Conservation (phyloP, 1,140 invertebrate species). For the Manduca sexta region DNA sequence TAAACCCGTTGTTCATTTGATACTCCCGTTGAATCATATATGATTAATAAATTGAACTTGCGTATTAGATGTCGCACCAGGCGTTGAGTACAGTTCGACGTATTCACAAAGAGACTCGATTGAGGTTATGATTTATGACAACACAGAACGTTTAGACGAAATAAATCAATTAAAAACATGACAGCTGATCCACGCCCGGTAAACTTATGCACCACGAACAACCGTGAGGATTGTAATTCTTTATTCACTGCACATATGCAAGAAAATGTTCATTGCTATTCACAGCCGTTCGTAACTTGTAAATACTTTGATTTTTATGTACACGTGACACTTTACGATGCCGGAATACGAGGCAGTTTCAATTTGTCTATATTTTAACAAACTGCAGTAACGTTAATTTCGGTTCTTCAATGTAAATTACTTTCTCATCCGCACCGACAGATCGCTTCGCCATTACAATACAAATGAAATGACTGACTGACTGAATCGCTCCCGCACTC, state of each 20-base stretch:
- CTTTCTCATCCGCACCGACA: conserved; percentile 20
- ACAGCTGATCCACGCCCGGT: conserved; percentile 17
- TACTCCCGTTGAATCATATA: conserved; percentile 74
- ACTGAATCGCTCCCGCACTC: conserved; percentile 13
- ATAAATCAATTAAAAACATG: conserved; percentile 36
- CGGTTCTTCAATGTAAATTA: neutral
- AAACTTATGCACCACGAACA: conserved; percentile 21
- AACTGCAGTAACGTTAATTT: neutral
- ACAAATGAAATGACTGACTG: conserved; percentile 4
- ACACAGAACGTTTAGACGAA: conserved; percentile 45
- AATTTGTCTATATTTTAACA: neutral
- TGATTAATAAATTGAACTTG: conserved; percentile 52
- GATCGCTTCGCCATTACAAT: conserved; percentile 25
- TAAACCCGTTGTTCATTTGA: conserved; percentile 87
- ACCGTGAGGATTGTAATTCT: conserved; percentile 17
- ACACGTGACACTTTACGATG: neutral
- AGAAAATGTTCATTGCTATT: conserved; percentile 39
- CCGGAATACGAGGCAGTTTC: neutral
- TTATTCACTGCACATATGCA: conserved; percentile 45
- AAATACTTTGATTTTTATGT: conserved; percentile 1
- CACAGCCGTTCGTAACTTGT: conserved; percentile 7
- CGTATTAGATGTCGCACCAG: conserved; percentile 39
- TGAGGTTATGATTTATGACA: conserved; percentile 63
- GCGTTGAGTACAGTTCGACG: conserved; percentile 45
- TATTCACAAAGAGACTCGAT: conserved; percentile 56